These are phyloP conservation scores for Tamias sibiricus DNA, from an alignment of 2,113 vertebrate genomes.

Conservation along the genomic window DNA sequence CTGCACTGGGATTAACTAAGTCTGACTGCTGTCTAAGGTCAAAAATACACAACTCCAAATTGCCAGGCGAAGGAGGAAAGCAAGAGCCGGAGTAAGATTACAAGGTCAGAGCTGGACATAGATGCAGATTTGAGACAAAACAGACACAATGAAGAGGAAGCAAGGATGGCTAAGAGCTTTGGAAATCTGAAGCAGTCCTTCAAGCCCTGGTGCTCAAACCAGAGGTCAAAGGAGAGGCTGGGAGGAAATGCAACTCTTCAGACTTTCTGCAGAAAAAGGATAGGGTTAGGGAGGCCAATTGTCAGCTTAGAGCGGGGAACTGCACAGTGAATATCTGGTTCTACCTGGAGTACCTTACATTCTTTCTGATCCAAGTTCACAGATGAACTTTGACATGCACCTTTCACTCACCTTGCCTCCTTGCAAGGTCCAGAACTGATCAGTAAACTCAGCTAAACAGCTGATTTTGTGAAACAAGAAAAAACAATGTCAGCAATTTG, in stretches of 20 bases:
- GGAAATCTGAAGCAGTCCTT: constrained; percentile 25
- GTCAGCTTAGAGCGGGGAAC: not conserved
- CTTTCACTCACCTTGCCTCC: not conserved
- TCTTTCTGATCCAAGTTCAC: not conserved
- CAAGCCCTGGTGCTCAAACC: not conserved
- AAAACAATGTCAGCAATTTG: not conserved
- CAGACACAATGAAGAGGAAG: constrained; percentile 9
- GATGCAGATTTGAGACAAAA: constrained; percentile 46
- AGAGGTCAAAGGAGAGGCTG: not conserved
- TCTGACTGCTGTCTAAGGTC: constrained; percentile 26
- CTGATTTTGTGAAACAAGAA: not conserved
- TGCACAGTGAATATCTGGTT: not conserved
- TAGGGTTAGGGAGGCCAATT: not conserved
- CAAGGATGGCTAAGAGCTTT: constrained; percentile 9
- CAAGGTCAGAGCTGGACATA: not conserved
- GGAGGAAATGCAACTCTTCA: constrained; percentile 31
- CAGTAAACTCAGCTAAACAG: not conserved
- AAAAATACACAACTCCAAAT: constrained; percentile 17
- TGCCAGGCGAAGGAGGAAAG: constrained; percentile 16
- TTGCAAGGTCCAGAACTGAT: not conserved
- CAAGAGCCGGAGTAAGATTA: not conserved
- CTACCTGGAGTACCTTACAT: not conserved
- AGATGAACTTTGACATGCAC: not conserved
- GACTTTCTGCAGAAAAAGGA: not conserved
- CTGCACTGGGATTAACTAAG: not conserved